Percentiles rank a stretch among this genome's conserved stretches.
phyloP scores from a whole-genome alignment of 53 echinoderm and acorn worm genomes.

The Patiria pectinifera region DNA sequence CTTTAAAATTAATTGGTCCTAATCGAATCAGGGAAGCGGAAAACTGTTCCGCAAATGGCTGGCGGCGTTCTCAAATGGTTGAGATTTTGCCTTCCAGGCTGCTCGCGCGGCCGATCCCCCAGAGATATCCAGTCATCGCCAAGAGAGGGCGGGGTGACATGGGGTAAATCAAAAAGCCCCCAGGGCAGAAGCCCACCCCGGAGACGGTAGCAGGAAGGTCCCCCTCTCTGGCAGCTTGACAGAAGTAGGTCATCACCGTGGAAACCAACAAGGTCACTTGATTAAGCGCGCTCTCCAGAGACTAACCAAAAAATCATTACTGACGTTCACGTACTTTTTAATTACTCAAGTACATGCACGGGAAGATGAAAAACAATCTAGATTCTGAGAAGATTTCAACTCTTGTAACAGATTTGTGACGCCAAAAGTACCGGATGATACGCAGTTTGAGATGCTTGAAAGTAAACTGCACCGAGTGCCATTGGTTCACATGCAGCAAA shows the following conservation, averaged over 20 bases:
- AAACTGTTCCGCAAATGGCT: slow-evolving; percentile 21
- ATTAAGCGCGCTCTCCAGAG: not conserved
- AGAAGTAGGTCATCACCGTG: slow-evolving; percentile 23
- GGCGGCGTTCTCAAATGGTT: slow-evolving; percentile 1
- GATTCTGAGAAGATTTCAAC: no score
- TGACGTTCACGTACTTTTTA: not conserved
- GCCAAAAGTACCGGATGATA: no score
- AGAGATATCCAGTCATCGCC: slow-evolving; percentile 42
- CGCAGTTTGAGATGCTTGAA: no score
- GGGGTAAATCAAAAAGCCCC: not conserved
- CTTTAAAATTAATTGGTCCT: slow-evolving; percentile 25
- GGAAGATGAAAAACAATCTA: not conserved
- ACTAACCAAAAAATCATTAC: not conserved
- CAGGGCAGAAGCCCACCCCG: slow-evolving; percentile 4
- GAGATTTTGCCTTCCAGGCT: not conserved
- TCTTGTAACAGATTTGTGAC: no score
- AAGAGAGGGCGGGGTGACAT: not conserved
- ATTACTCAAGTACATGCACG: not conserved
- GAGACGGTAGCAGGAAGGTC: slow-evolving; percentile 17
- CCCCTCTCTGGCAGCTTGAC: not conserved
- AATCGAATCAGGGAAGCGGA: slow-evolving; percentile 33
- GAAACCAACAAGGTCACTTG: not conserved
- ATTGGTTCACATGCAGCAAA: no score
- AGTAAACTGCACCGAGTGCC: no score
- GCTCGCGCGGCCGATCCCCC: slow-evolving; percentile 10